phyloP scores from a whole-genome alignment of 2,888 invertebrate genomes.

The Meta bourneti region DNA sequence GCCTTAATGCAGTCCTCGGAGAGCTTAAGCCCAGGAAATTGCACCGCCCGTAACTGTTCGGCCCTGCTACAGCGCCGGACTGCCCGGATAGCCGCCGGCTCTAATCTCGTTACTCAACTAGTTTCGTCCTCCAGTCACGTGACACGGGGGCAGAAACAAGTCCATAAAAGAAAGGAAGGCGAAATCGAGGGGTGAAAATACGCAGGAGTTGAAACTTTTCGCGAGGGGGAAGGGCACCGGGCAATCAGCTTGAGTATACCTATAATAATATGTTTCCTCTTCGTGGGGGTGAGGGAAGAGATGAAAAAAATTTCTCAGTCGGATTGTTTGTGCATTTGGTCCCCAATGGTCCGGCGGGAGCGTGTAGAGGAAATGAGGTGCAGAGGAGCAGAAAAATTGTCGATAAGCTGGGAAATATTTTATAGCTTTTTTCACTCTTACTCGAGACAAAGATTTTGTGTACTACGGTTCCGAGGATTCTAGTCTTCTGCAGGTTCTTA shows the following conservation, averaged over 20 bases:
- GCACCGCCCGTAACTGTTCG: conserved; percentile 5
- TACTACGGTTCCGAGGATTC: too few species aligned
- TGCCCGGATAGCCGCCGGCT: conserved; percentile 12
- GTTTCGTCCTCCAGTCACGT: conserved; percentile 71
- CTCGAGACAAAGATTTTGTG: too few species aligned
- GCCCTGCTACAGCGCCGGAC: neutral
- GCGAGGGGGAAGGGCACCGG: neutral
- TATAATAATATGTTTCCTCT: conserved; percentile 45
- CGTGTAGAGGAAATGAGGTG: conserved; percentile 69
- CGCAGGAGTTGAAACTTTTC: conserved; percentile 49
- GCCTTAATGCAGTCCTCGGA: conserved; percentile 32
- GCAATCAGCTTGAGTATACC: conserved; percentile 71
- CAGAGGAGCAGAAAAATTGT: conserved; percentile 67
- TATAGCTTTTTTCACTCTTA: conserved; percentile 2
- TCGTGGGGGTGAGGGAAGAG: neutral
- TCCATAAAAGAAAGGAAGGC: neutral
- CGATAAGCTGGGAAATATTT: conserved; percentile 72
- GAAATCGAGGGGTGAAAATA: conserved; percentile 35
- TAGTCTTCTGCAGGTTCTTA: too few species aligned
- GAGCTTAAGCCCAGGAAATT: conserved; percentile 60
- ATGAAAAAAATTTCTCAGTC: conserved; percentile 7
- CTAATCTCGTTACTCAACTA: conserved; percentile 70
- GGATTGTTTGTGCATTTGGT: conserved; percentile 58
- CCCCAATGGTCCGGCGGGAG: conserved; percentile 49
- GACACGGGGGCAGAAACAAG: conserved; percentile 32